A percentile compares a stretch with the other conserved stretches of the same genome.
These are phyloP conservation scores for Coenobita brevimanus DNA, from an alignment of 1,140 invertebrate genomes.

Conservation along the genomic window DNA sequence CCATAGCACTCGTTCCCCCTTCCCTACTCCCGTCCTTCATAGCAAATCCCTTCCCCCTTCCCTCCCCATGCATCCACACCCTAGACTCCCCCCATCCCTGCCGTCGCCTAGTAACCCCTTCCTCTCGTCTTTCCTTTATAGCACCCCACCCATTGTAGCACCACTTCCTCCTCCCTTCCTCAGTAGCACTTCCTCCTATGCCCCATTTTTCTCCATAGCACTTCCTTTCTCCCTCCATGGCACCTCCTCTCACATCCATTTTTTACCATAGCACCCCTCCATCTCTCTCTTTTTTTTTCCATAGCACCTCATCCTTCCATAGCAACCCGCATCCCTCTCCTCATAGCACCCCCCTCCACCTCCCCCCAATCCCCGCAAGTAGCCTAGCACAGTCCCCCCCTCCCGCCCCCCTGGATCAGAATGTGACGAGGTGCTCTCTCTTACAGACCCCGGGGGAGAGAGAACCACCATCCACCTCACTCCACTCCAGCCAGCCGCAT, in stretches of 20 bases:
- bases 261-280: background rate
- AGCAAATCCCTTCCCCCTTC: background rate
- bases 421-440: slow-evolving; percentile 62
- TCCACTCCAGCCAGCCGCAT: slow-evolving; percentile 53
- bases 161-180: background rate
- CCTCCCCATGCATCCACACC: background rate
- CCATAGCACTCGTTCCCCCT: background rate
- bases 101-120: background rate
- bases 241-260: background rate
- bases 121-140: background rate
- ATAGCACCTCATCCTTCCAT: background rate
- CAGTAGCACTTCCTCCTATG: background rate
- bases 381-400: background rate
- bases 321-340: background rate
- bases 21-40: background rate
- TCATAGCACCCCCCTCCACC: background rate
- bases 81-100: background rate
- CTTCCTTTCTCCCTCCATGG: background rate
- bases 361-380: background rate
- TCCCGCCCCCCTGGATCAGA: slow-evolving; percentile 33
- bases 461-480: slow-evolving; percentile 47
- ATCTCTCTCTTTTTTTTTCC: background rate
- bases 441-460: slow-evolving; percentile 64
- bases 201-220: background rate
- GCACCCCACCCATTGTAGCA: background rate